Conservation (phyloP, 2,888 invertebrate genomes). For the Pycnomerus fuliginosus region DNA sequence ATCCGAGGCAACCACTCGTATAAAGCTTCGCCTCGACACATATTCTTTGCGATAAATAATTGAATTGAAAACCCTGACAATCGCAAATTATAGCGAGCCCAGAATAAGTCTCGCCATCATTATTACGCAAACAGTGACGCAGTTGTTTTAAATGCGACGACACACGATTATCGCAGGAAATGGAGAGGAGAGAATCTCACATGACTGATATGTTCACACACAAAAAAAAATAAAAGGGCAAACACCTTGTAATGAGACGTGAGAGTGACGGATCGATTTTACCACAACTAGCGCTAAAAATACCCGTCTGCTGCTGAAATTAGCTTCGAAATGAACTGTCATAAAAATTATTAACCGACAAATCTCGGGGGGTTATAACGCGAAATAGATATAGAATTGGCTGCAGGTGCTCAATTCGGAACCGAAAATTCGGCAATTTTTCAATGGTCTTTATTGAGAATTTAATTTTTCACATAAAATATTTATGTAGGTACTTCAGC, state of each 20-base stretch:
- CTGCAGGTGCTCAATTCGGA: too few relatives aligned
- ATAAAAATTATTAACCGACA: conserved; percentile 21
- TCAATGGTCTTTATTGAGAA: too few relatives aligned
- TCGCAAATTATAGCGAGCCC: conserved; percentile 24
- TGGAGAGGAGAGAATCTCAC: neutral
- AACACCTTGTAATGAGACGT: conserved; percentile 4
- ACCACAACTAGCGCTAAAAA: conserved; percentile 9
- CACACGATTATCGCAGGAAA: too few relatives aligned
- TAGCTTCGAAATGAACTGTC: conserved; percentile 20
- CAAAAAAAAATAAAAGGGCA: conserved; percentile 4
- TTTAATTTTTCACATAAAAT: too few relatives aligned
- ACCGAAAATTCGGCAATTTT: too few relatives aligned
- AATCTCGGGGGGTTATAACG: too few relatives aligned
- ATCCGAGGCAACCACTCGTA: conserved; percentile 32
- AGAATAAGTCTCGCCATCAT: conserved; percentile 14
- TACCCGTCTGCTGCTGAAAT: conserved; percentile 12
- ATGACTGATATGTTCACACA: neutral
- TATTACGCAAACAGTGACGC: conserved; percentile 26
- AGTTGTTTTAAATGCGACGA: conserved; percentile 4
- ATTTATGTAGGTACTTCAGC: too few relatives aligned
- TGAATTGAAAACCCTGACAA: conserved; percentile 29
- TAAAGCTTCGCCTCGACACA: conserved; percentile 37
- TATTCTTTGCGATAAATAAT: conserved; percentile 33
- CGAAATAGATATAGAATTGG: too few relatives aligned
- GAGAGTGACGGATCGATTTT: conserved; percentile 11